Base-by-base conservation (phyloP, 2,888 invertebrate genomes). In the Eilema caniola region DNA sequence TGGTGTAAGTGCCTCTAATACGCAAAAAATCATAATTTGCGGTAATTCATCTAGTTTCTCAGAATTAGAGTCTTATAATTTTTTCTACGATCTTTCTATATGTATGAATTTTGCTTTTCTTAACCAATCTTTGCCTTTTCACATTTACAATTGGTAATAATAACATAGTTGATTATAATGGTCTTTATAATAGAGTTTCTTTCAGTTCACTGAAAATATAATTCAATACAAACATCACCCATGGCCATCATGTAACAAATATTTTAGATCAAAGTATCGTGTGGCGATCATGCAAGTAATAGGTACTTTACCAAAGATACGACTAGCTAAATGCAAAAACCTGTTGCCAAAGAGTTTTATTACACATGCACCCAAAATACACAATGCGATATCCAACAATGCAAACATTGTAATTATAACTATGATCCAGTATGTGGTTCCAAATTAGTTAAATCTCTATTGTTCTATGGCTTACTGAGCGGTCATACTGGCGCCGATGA, bases 371-470 rank as follows among this genome's bases (percentile, higher is more conserved):
- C 62, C 61, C 41, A 67, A 74, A 77, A 69, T 72, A 65, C 59
- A 71, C 56, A 47, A 67, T 70, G 64, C 25, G 47, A 57, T 73
- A 72, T 75, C 68, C 72, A 73, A 66, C 71, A 37, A 66, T 68
- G 57, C 20, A 66, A n/a, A 53, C 47, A 63, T 66, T 66, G 68
- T 69, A 69, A 59, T 56, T 47, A 47, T 47, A 47, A 20, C 20
- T 53, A 66, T 71, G 57, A 65, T 65, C 28, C 37, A 67, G 56
- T 64, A 69, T n/a, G 53, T 53, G 20, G 68, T 71, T 67, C 62
- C 69, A 80, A 82, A 82, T 79, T 79, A 65, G 79, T 79, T 71
- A 73, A 80, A 77, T 80, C 74, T 72, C 75, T 67, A 81, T 82
- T 82, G 78, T 81, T 82, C 81, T 74, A 59, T 28, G 37, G 66